A percentile compares a stretch with the other conserved stretches of the same genome.
Conservation (phyloP, 2,888 invertebrate species). For the Exocentrus adspersus region DNA sequence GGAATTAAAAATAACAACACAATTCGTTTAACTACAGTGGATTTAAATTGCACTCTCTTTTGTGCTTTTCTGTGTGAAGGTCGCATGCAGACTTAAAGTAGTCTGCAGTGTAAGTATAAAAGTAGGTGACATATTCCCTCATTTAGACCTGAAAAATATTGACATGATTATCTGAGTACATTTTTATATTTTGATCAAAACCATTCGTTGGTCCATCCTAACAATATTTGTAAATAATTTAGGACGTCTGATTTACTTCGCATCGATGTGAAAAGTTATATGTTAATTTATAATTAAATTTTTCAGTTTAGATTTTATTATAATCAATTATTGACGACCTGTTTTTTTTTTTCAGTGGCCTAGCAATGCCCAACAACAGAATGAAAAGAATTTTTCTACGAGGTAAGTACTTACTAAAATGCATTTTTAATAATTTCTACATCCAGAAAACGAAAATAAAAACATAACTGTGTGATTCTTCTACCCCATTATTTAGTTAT, state of each 20-base stretch:
- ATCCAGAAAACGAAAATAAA: too few relatives aligned
- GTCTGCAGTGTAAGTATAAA: background rate
- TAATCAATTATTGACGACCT: too few relatives aligned
- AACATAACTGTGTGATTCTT: too few relatives aligned
- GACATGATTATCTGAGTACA: too few relatives aligned
- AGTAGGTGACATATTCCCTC: background rate
- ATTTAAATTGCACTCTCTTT: background rate
- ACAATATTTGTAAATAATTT: too few relatives aligned
- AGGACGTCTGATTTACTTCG: conserved; percentile 8
- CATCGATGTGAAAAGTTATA: background rate
- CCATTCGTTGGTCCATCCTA: too few relatives aligned
- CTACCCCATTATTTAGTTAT: too few relatives aligned
- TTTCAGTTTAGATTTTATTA: too few relatives aligned
- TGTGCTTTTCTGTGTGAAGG: background rate
- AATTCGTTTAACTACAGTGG: background rate
- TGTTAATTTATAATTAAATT: conserved; percentile 11
- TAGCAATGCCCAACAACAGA: conserved; percentile 62
- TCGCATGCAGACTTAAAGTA: background rate
- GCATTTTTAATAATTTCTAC: too few relatives aligned
- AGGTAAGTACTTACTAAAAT: too few relatives aligned
- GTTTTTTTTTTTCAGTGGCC: conserved; percentile 55
- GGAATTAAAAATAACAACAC: background rate
- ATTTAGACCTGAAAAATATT: background rate
- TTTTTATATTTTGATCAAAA: too few relatives aligned
- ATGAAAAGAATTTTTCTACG: conserved; percentile 60